Evolutionary conservation across 1,140 invertebrate species (phyloP).

Genomic region (Polypedilum vanderplanki): DNA sequence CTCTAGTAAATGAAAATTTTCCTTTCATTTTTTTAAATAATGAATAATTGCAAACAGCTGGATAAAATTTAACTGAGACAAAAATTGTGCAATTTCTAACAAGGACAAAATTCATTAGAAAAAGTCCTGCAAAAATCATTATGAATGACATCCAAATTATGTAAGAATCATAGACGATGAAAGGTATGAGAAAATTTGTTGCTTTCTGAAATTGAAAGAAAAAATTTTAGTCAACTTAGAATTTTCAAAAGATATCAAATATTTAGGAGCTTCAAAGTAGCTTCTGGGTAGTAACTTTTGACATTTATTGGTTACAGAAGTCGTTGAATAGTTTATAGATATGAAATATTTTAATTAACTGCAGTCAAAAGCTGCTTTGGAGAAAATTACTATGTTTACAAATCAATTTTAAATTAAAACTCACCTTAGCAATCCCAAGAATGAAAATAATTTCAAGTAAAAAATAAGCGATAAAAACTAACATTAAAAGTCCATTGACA

Average conservation of each 20-base stretch:
- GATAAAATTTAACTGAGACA: constrained; percentile 5
- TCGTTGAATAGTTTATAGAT: no score
- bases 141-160: background rate
- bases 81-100: constrained; percentile 9
- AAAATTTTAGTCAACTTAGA: no score
- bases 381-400: no score
- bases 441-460: background rate
- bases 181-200: background rate
- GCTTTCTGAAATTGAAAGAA: background rate
- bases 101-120: background rate
- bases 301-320: no score
- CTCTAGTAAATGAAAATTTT: constrained; percentile 7
- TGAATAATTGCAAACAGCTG: constrained; percentile 15
- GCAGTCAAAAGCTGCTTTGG: no score
- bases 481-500: constrained; percentile 14
- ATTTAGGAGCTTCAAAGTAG: no score
- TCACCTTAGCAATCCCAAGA: background rate
- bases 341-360: no score
- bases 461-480: background rate
- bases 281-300: no score
- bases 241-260: no score
- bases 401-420: background rate
- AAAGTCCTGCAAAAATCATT: background rate
- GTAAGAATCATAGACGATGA: background rate
- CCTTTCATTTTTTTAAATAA: background rate